phyloP scores from a whole-genome alignment of 2,113 vertebrate genomes.

The Myiozetetes cayanensis region DNA sequence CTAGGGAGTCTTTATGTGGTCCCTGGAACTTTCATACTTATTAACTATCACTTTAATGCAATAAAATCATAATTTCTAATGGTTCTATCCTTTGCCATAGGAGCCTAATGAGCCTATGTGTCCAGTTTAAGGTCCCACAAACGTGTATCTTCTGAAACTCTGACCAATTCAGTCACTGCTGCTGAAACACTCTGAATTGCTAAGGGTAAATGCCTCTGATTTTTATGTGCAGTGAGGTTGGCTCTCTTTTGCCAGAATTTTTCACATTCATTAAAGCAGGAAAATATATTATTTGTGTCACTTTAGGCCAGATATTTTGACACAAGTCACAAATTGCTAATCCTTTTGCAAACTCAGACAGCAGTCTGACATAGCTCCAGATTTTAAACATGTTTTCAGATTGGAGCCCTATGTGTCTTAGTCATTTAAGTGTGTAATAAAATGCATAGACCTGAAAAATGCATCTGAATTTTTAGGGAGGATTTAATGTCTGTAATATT shows the following conservation, averaged over 20 bases:
- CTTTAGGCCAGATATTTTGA: constrained; percentile 41
- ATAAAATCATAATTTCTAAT: neutral
- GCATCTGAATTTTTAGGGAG: constrained; percentile 29
- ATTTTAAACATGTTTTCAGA: constrained; percentile 37
- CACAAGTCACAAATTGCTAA: constrained; percentile 49
- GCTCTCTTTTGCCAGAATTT: neutral
- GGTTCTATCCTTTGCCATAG: neutral
- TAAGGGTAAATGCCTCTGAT: neutral
- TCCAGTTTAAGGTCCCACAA: neutral
- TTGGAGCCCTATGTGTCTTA: constrained; percentile 14
- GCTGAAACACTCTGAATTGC: neutral
- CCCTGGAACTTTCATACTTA: neutral
- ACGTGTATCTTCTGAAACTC: neutral
- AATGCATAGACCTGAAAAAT: constrained; percentile 24
- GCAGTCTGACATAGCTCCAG: constrained; percentile 32
- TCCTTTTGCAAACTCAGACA: constrained; percentile 42
- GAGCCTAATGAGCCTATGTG: neutral
- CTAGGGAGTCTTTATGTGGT: neutral
- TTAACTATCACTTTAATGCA: neutral
- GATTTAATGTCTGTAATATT: constrained; percentile 41
- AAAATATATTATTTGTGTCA: constrained; percentile 30
- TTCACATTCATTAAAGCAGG: constrained; percentile 25
- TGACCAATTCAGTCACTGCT: neutral
- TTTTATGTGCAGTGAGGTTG: neutral
- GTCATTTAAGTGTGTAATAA: constrained; percentile 30